Evolutionary conservation across 2,888 invertebrate species (phyloP).

Genomic region (Blera fallax): DNA sequence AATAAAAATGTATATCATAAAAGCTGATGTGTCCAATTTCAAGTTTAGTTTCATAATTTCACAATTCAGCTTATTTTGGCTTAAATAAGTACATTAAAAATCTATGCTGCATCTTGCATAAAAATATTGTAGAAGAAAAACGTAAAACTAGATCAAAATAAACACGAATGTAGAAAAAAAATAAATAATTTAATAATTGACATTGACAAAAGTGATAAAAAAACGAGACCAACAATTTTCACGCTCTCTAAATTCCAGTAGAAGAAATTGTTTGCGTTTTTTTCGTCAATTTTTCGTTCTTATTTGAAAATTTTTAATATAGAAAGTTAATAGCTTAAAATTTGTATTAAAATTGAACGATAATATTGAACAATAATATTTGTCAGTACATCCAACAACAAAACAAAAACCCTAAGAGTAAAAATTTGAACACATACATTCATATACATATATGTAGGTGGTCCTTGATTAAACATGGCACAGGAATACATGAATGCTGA

Average conservation of each 20-base stretch:
- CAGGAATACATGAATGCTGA: no score
- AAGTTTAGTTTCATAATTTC: not conserved
- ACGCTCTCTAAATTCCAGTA: slow-evolving; percentile 46
- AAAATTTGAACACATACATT: no score
- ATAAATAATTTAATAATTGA: slow-evolving; percentile 4
- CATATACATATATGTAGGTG: no score
- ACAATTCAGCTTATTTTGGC: slow-evolving; percentile 9
- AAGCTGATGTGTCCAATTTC: slow-evolving; percentile 30
- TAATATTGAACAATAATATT: no score
- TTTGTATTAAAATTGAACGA: no score
- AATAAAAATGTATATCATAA: not conserved
- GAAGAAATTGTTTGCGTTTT: slow-evolving; percentile 29
- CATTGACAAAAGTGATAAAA: slow-evolving; percentile 10
- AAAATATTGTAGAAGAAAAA: not conserved
- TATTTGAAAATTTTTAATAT: not conserved
- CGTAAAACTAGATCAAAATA: not conserved
- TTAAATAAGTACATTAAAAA: not conserved
- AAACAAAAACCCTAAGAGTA: no score
- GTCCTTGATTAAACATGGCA: no score
- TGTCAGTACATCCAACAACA: no score
- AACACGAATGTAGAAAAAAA: not conserved
- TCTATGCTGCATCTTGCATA: not conserved
- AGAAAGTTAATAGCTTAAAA: not conserved
- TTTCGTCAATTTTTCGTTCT: not conserved
- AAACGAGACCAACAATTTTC: slow-evolving; percentile 21